These are phyloP conservation scores for Thymelicus sylvestris DNA, from an alignment of 2,888 invertebrate species.

Conservation along the genomic window DNA sequence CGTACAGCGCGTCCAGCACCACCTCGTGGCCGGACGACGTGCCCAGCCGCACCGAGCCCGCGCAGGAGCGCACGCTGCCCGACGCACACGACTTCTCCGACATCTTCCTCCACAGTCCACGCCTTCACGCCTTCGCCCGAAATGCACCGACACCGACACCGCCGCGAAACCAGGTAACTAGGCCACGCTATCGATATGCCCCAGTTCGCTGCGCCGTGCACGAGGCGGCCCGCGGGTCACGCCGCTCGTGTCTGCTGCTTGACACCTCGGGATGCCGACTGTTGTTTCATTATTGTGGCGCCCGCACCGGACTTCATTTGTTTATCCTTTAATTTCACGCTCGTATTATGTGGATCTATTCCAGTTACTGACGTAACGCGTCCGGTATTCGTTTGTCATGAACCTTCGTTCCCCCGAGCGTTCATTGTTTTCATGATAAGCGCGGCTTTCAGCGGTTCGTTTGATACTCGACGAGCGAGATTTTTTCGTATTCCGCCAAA, in stretches of 20 bases:
- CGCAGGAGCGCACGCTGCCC: conserved; percentile 82
- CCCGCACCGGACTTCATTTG: conserved; percentile 77
- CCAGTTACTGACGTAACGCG: conserved; percentile 78
- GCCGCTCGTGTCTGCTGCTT: conserved; percentile 76
- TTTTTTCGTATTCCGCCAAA: conserved; percentile 23
- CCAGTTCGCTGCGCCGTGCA: conserved; percentile 72
- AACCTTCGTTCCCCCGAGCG: conserved; percentile 59
- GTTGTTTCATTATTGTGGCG: conserved; percentile 78
- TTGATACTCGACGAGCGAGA: conserved; percentile 21
- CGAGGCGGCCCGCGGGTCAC: conserved; percentile 71
- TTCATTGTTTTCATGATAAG: conserved; percentile 62
- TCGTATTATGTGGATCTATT: conserved; percentile 74
- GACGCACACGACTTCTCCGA: conserved; percentile 83
- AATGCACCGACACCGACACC: conserved; percentile 58
- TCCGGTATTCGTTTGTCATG: conserved; percentile 73
- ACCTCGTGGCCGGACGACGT: conserved; percentile 80
- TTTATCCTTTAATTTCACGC: conserved; percentile 83
- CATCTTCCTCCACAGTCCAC: conserved; percentile 70
- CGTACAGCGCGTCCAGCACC: conserved; percentile 90
- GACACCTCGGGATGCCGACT: conserved; percentile 80
- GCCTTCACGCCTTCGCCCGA: conserved; percentile 46
- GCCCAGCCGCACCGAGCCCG: conserved; percentile 74
- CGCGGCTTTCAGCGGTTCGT: conserved; percentile 29
- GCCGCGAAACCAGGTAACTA: conserved; percentile 69
- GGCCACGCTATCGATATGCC: conserved; percentile 81